phyloP scores from a whole-genome alignment of 2,797 vertebrate genomes.

The Setipinna tenuifilis region DNA sequence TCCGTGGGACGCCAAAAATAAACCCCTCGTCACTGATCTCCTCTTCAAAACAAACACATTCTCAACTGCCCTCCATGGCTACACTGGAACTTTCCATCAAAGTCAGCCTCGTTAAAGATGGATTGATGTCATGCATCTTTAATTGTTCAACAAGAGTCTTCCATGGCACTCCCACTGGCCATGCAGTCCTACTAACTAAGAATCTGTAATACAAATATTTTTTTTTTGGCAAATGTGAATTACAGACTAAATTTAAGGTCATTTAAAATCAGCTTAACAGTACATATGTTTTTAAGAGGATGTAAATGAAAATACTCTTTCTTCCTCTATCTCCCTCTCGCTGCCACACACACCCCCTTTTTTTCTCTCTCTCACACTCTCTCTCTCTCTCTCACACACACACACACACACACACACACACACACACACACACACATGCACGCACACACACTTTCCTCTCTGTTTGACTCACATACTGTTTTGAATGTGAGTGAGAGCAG shows the following conservation, averaged over 20 bases:
- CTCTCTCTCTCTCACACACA: neutral
- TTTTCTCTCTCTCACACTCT: neutral
- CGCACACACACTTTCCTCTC: neutral
- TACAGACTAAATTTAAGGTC: neutral
- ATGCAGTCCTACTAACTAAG: neutral
- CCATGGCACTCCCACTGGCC: slow-evolving; percentile 23
- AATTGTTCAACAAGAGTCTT: slow-evolving; percentile 65
- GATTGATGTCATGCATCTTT: slow-evolving; percentile 72
- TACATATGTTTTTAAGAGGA: neutral
- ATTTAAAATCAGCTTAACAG: slow-evolving; percentile 2
- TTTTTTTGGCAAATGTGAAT: neutral
- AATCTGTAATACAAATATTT: neutral
- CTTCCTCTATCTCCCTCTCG: neutral
- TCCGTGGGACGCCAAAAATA: slow-evolving; percentile 32
- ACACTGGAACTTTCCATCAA: slow-evolving; percentile 71
- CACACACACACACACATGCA: neutral
- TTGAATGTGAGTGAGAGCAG: neutral
- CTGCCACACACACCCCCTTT: neutral
- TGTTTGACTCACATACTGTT: too few species aligned
- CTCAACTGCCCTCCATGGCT: slow-evolving; percentile 38
- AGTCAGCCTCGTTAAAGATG: slow-evolving; percentile 69
- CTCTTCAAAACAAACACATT: slow-evolving; percentile 31
- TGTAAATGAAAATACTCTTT: neutral
- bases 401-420: slow-evolving; percentile 26
- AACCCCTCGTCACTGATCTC: slow-evolving; percentile 15